Base-by-base conservation (phyloP, 2,113 vertebrate species). In the Coracopsis vasa region DNA sequence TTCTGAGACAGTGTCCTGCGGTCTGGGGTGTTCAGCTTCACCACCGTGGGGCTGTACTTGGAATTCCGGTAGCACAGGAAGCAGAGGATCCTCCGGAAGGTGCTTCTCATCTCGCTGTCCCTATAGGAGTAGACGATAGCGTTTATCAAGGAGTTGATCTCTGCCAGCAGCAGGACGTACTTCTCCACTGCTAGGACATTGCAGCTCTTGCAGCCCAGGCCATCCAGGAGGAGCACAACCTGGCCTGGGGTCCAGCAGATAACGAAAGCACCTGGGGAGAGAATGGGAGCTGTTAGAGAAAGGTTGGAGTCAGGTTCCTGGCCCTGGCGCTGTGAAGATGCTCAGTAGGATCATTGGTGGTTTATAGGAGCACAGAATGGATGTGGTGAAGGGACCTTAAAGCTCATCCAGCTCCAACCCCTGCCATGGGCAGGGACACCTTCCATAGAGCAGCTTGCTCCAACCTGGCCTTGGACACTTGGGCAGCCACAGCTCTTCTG, bases 191-290 rank as follows among this genome's bases (percentile, higher is more conserved):
- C 90, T 20, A 98, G 94, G 10, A 99, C 98, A 0, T 99, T 82
- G 93, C 98, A 98, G 23, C 71, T 85, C 62, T 94, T 91, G 80
- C 99, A 99, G 78, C 96, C 61, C 41, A 99, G 87, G 11, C 99
- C 99, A 0, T 99, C 99, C 91, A 99, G 95, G 11, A 99, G 96
- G 24, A 99, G 98, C 13, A 98, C 98, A 11, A 99, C 92, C 58
- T 99, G 98, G 15, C 98, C 99, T 0, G 99, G 99, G 0, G 99
- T 99, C 99, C 99, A 99, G 95, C 99, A 99, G 97, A 99, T 98
- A 39, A 99, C 98, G 31, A 99, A 99, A 9, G 99, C 98, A 42
- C 99, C 99, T 99, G 95, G 13, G 85, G 61, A 93, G 13, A 85
- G 86, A 96, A 45, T 50, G 70, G 48, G 2, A 27, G 17, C 25